Percentiles rank a stretch among this genome's conserved stretches.
Evolutionary conservation across 2,797 vertebrate species (phyloP).

Genomic region (Anas capensis): DNA sequence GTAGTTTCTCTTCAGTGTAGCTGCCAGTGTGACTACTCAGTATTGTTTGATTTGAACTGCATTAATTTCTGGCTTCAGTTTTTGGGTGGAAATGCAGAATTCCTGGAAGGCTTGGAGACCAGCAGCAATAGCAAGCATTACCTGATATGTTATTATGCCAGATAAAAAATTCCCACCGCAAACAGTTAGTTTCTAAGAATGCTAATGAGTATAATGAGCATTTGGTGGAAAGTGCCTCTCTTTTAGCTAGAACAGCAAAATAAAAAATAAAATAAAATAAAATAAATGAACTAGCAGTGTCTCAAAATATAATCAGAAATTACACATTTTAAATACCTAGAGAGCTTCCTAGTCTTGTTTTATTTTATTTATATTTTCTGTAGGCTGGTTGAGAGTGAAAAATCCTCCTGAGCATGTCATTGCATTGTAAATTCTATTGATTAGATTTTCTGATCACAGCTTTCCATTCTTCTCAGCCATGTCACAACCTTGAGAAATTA

Average conservation of each 20-base stretch:
- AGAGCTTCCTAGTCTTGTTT: background rate
- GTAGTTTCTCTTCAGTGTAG: background rate
- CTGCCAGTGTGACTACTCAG: constrained; percentile 11
- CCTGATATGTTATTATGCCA: constrained; percentile 12
- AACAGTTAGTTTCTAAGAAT: constrained; percentile 14
- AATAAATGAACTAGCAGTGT: background rate
- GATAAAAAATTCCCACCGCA: background rate
- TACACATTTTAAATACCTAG: constrained; percentile 3
- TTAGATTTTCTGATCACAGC: constrained; percentile 52
- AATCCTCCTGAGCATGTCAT: background rate
- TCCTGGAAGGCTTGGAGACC: constrained; percentile 54
- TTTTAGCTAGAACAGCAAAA: constrained; percentile 21
- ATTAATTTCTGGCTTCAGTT: constrained; percentile 47
- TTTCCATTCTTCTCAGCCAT: constrained; percentile 58
- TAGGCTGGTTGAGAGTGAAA: background rate
- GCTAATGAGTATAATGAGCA: background rate
- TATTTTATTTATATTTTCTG: background rate
- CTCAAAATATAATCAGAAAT: constrained; percentile 30
- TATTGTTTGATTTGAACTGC: constrained; percentile 8
- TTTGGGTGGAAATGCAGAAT: constrained; percentile 51
- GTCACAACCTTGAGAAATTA: constrained; percentile 71
- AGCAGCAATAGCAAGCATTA: constrained; percentile 7
- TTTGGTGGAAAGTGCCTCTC: background rate
- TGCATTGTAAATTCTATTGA: constrained; percentile 41
- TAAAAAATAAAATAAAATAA: too few species aligned